A percentile compares a stretch with the other conserved stretches of the same genome.
Conservation (phyloP, 2,797 vertebrate species). For the Lagodon rhomboides region DNA sequence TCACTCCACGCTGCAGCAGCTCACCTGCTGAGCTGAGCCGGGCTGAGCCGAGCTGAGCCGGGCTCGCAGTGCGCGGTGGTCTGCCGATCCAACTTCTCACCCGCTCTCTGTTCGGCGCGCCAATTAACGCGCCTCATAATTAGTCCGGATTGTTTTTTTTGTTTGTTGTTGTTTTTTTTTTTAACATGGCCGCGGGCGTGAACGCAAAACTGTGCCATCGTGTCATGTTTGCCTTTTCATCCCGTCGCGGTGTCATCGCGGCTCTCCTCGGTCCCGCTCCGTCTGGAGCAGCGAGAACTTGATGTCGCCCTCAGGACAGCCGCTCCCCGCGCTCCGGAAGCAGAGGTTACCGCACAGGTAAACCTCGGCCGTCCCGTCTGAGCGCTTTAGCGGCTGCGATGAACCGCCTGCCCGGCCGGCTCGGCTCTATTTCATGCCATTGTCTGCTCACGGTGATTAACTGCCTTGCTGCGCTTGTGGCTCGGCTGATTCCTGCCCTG, state of each 20-base stretch:
- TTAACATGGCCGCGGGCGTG: conserved; percentile 11
- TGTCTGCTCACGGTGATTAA: conserved; percentile 74
- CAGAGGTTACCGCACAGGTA: conserved; percentile 57
- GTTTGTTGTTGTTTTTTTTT: conserved; percentile 3
- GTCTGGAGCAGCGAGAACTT: conserved; percentile 52
- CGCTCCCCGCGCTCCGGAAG: background rate
- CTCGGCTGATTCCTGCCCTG: conserved; percentile 67
- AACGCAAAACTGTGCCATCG: conserved; percentile 9
- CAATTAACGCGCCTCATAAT: conserved; percentile 29
- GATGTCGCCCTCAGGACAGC: conserved; percentile 28
- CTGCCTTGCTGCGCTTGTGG: conserved; percentile 52
- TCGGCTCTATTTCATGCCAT: conserved; percentile 64
- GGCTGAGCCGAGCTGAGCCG: background rate
- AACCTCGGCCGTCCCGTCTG: conserved; percentile 46
- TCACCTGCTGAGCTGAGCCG: conserved; percentile 43
- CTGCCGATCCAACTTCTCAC: conserved; percentile 36
- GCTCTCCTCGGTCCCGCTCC: background rate
- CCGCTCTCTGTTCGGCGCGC: conserved; percentile 12
- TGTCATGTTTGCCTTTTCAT: conserved; percentile 10
- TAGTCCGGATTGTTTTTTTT: background rate
- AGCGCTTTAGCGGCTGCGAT: conserved; percentile 46
- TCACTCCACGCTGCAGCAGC: conserved; percentile 22
- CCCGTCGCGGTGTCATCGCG: background rate
- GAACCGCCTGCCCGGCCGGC: conserved; percentile 36
- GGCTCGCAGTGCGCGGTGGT: conserved; percentile 7